Base-by-base conservation (phyloP, 1,140 invertebrate species). In the Psix sp. region DNA sequence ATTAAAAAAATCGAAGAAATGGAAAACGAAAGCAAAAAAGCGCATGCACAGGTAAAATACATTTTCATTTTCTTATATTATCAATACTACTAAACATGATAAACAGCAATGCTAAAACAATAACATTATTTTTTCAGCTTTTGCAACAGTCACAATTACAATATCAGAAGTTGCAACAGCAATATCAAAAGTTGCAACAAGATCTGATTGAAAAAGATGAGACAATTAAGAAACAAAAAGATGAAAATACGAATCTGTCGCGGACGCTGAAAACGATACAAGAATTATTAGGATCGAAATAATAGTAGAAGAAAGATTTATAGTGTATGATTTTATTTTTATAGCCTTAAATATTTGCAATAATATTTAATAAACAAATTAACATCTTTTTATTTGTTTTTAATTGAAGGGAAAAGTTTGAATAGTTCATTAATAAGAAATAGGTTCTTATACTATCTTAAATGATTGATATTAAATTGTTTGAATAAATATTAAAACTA, bases 21-120 rank as follows among this genome's bases (percentile, higher is more conserved):
- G 59, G 62, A 82, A 38, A 49, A 63, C 31, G 56, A 82, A 63
- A 76, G 68, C 39, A 76, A 82, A 71, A 79, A 75, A 51, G 52
- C 52, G 5, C 72, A 80, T 36, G 13, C 54, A 17, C 16, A 63
- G 71, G 57, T 68, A 56, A 57, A 33, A 18, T 5, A 11, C 0
- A 49, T 29, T 42, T 54, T 45, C 54, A n/a, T n/a, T n/a, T n/a
- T n/a, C n/a, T n/a, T n/a, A n/a, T n/a, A n/a, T n/a, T n/a, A 7
- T 24, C 21, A 24, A 24, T 4, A 24, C 21, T 24, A 24, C 3
- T 24, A 7, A 4, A 24, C 21, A 24, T 4, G 3, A 4, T 4
- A 24, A 4, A 24, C 21, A 4, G 21, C 21, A 24, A 33, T n/a
- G 29, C n/a, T 5, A 33, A 33, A 33, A n/a, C 3, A 33, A 33